Percentiles rank a stretch among this genome's conserved stretches.
Evolutionary conservation across 2,888 invertebrate genomes (phyloP).

Genomic region (Apodemia mormo): DNA sequence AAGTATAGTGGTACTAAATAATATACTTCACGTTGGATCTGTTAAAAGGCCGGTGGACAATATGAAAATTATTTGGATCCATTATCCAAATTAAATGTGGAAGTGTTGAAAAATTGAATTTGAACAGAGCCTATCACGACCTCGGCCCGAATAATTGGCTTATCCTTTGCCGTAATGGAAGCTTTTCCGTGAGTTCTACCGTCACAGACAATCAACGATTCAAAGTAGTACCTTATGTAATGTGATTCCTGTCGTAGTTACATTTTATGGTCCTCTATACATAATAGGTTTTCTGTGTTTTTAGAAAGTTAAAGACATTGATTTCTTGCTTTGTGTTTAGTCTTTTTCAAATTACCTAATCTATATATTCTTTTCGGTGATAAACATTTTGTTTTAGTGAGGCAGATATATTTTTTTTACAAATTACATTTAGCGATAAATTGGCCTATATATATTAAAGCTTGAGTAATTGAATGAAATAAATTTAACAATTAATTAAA

Average conservation of each 20-base stretch:
- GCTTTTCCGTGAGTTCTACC: slow-evolving; percentile 36
- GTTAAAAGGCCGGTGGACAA: slow-evolving; percentile 14
- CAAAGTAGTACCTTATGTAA: slow-evolving; percentile 29
- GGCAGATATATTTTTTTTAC: no score
- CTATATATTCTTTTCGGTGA: no score
- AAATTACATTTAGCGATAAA: no score
- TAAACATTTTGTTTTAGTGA: no score
- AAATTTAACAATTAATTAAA: no score
- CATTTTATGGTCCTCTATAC: not conserved
- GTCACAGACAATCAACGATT: slow-evolving; percentile 39
- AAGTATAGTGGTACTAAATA: slow-evolving; percentile 7
- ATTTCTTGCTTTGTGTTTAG: no score
- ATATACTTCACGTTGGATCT: slow-evolving; percentile 7
- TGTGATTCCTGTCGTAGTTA: slow-evolving; percentile 24
- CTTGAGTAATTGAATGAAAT: no score
- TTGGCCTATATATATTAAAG: no score
- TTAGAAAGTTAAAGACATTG: not conserved
- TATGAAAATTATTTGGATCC: slow-evolving; percentile 36
- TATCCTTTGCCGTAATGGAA: slow-evolving; percentile 45
- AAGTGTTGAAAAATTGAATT: slow-evolving; percentile 48
- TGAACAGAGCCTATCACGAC: slow-evolving; percentile 41
- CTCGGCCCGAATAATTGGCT: slow-evolving; percentile 43
- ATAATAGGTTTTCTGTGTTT: not conserved
- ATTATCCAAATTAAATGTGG: slow-evolving; percentile 40
- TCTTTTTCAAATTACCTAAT: no score